These are phyloP conservation scores for Tenodera sinensis DNA, from an alignment of 2,888 invertebrate genomes.

Conservation along the genomic window DNA sequence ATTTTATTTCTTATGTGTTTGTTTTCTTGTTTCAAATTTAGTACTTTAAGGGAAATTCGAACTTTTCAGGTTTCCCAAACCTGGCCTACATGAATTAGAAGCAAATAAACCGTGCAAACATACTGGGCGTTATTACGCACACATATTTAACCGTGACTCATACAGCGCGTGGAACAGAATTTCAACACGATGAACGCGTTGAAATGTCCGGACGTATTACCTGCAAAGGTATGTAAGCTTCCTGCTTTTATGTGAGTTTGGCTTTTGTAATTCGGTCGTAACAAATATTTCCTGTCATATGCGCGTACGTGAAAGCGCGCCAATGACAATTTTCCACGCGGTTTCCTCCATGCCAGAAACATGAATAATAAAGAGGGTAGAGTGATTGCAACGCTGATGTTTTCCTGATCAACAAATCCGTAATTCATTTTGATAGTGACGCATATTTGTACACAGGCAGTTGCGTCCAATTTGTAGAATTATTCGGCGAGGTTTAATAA, in stretches of 20 bases:
- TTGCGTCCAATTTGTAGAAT: neutral
- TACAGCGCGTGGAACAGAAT: neutral
- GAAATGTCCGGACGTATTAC: neutral
- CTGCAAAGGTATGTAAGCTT: neutral
- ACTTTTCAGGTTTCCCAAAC: too few species aligned
- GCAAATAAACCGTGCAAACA: neutral
- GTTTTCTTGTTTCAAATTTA: too few species aligned
- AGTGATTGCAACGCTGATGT: neutral
- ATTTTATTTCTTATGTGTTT: too few species aligned
- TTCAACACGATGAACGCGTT: too few species aligned
- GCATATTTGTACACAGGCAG: neutral
- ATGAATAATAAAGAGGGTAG: neutral
- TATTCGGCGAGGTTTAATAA: too few species aligned
- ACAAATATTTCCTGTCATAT: neutral
- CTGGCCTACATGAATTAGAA: too few species aligned
- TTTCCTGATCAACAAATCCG: neutral
- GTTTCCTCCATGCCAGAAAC: neutral
- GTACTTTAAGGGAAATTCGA: too few species aligned
- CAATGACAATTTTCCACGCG: neutral
- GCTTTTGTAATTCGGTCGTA: neutral
- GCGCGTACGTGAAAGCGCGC: neutral
- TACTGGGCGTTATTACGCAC: neutral
- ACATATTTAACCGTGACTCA: neutral
- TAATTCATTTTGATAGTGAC: neutral
- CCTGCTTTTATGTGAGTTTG: too few species aligned